Percentiles rank a stretch among this genome's conserved stretches.
Conservation (phyloP, 2,888 invertebrate genomes). For the Scelioninae gen. 2 region DNA sequence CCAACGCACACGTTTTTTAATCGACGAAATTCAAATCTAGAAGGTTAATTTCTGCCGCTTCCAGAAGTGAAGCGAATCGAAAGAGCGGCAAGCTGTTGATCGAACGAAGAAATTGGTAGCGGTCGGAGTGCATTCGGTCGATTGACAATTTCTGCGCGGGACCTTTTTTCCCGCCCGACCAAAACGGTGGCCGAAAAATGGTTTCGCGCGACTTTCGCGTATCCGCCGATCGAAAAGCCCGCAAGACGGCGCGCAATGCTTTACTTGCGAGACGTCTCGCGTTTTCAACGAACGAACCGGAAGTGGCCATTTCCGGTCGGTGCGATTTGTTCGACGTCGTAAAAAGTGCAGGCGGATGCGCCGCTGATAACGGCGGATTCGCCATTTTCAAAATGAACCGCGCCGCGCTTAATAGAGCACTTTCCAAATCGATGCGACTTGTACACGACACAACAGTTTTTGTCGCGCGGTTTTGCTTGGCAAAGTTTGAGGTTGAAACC, state of each 20-base stretch:
- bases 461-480: not conserved
- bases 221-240: constrained; percentile 1
- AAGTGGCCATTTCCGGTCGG: constrained; percentile 66
- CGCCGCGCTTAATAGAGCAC: not conserved
- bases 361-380: constrained; percentile 45
- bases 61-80: no score
- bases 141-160: no score
- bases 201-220: not conserved
- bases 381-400: constrained; percentile 26
- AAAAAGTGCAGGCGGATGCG: constrained; percentile 63
- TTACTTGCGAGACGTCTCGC: constrained; percentile 19
- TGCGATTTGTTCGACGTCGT: constrained; percentile 30
- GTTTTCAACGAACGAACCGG: constrained; percentile 58
- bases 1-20: no score
- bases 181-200: constrained; percentile 1
- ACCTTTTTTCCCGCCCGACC: not conserved
- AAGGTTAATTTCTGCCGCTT: no score
- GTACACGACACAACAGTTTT: constrained; percentile 6
- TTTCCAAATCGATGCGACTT: constrained; percentile 15
- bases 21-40: no score
- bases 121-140: no score
- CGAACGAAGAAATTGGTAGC: no score
- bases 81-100: no score
- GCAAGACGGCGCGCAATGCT: constrained; percentile 12
- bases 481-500: not conserved